A percentile compares a stretch with the other conserved stretches of the same genome.
Conservation (phyloP, 1,140 invertebrate species). For the Magallana angulata region DNA sequence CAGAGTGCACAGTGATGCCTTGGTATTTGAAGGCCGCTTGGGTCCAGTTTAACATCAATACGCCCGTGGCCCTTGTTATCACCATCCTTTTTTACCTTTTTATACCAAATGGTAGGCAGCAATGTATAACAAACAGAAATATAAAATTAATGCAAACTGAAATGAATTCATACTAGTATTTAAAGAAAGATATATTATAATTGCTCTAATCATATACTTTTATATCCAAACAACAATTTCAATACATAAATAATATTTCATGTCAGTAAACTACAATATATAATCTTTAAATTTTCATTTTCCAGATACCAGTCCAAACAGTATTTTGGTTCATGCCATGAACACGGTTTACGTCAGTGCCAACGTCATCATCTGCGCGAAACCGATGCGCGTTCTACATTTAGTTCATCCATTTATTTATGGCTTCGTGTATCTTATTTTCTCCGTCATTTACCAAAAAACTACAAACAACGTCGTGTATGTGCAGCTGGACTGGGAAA, state of each 20-base stretch:
- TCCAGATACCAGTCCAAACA: constrained; percentile 43
- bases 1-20: constrained; percentile 10
- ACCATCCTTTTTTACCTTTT: constrained; percentile 12
- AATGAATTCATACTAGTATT: too few species aligned
- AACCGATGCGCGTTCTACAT: constrained; percentile 85
- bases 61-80: neutral
- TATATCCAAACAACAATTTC: too few species aligned
- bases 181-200: too few species aligned
- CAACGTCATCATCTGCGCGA: constrained; percentile 85
- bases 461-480: constrained; percentile 84
- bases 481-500: constrained; percentile 38
- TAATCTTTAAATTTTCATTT: neutral
- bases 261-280: too few species aligned
- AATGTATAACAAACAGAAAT: too few species aligned
- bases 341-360: constrained; percentile 87
- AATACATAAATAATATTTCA: too few species aligned
- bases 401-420: constrained; percentile 85
- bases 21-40: constrained; percentile 22
- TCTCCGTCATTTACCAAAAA: constrained; percentile 85
- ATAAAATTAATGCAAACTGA: too few species aligned
- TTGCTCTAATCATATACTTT: too few species aligned
- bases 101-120: neutral
- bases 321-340: constrained; percentile 81
- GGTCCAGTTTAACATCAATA: constrained; percentile 33
- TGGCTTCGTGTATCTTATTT: constrained; percentile 84